Evolutionary conservation across 1,140 invertebrate genomes (phyloP).

Genomic region (Notospermus geniculatus): DNA sequence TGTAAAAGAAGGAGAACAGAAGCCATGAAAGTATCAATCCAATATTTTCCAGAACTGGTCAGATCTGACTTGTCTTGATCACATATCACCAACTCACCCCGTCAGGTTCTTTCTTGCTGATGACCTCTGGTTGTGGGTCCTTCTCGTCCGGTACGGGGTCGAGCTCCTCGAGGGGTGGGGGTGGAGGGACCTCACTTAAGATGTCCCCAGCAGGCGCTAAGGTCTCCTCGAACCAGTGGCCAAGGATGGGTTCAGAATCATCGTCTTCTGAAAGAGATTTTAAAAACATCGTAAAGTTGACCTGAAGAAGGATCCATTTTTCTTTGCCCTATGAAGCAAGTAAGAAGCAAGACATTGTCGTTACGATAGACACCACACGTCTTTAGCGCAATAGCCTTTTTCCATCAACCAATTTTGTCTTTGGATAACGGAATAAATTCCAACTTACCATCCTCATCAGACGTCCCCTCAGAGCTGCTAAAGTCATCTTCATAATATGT

Average conservation of each 20-base stretch:
- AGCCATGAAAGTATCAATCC: not conserved
- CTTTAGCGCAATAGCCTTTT: too few relatives aligned
- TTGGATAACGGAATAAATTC: not conserved
- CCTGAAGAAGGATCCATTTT: too few relatives aligned
- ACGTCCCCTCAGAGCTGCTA: constrained; percentile 84
- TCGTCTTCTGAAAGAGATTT: constrained; percentile 58
- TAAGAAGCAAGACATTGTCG: too few relatives aligned
- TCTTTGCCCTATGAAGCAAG: too few relatives aligned
- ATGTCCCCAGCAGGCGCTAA: constrained; percentile 66
- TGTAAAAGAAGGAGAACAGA: constrained; percentile 51
- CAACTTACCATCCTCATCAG: constrained; percentile 74
- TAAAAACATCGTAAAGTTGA: too few relatives aligned
- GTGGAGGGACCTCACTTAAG: constrained; percentile 35
- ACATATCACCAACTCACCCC: constrained; percentile 65
- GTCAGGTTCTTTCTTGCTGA: constrained; percentile 84
- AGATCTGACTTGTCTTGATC: too few relatives aligned
- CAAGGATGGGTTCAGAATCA: constrained; percentile 87
- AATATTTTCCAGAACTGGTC: too few relatives aligned
- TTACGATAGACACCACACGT: too few relatives aligned
- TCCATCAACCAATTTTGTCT: too few relatives aligned
- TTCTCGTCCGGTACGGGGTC: constrained; percentile 38
- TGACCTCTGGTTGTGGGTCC: constrained; percentile 42
- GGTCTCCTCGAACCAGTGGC: constrained; percentile 90
- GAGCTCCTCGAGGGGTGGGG: constrained; percentile 37
- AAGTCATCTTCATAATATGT: constrained; percentile 89